Conservation (phyloP, 2,113 vertebrate species). For the Siphamia tubifer region DNA sequence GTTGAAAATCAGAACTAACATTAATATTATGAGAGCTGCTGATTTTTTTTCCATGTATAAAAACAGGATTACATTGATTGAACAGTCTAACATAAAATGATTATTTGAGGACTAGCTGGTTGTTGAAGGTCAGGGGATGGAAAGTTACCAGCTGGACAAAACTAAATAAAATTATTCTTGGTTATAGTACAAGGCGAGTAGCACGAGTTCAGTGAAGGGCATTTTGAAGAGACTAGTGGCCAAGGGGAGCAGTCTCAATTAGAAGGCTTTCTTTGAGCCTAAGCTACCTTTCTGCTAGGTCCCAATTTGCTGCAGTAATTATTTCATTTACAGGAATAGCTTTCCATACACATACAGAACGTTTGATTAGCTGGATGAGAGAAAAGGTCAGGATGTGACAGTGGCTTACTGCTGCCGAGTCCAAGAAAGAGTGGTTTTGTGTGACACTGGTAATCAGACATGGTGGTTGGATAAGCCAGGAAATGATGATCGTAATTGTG, state of each 20-base stretch:
- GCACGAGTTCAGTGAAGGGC: slow-evolving; percentile 39
- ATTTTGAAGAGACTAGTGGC: slow-evolving; percentile 30
- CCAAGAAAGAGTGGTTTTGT: slow-evolving; percentile 19
- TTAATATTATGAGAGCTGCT: background rate
- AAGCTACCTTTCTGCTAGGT: slow-evolving; percentile 40
- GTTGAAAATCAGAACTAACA: slow-evolving; percentile 12
- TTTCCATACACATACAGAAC: slow-evolving; percentile 37
- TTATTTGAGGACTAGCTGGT: background rate
- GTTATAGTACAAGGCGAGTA: slow-evolving; percentile 17
- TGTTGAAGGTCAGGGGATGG: background rate
- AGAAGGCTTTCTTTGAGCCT: slow-evolving; percentile 51
- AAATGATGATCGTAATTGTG: slow-evolving; percentile 57
- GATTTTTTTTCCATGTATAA: no score
- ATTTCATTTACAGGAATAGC: slow-evolving; percentile 63
- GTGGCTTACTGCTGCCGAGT: slow-evolving; percentile 22
- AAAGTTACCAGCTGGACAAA: slow-evolving; percentile 26
- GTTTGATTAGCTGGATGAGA: slow-evolving; percentile 57
- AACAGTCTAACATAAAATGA: background rate
- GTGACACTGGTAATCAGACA: slow-evolving; percentile 50
- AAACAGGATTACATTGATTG: slow-evolving; percentile 1
- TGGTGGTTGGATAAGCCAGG: slow-evolving; percentile 27
- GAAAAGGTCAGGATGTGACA: slow-evolving; percentile 63
- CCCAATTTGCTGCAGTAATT: slow-evolving; percentile 70
- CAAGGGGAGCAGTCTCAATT: slow-evolving; percentile 59
- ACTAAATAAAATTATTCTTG: slow-evolving; percentile 30